phyloP scores from a whole-genome alignment of 1,140 invertebrate species.

The Aphaenogaster floridana region DNA sequence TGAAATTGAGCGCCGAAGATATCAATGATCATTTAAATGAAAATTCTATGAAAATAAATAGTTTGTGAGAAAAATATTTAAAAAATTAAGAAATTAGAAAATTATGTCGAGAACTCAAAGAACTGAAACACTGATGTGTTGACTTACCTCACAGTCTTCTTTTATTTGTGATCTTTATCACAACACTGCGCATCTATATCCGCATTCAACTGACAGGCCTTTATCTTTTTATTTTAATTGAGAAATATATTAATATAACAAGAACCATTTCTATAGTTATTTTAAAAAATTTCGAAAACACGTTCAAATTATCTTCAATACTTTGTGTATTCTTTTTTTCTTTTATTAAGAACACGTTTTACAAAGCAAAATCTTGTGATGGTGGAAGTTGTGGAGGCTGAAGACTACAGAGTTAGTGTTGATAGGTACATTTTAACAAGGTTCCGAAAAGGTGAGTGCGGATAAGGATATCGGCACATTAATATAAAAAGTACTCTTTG shows the following conservation, averaged over 20 bases:
- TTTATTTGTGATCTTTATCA: background rate
- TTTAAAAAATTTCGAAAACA: background rate
- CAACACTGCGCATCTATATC: background rate
- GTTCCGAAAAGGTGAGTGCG: conserved; percentile 69
- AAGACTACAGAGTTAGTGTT: conserved; percentile 71
- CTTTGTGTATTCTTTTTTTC: conserved; percentile 69
- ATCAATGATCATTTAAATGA: background rate
- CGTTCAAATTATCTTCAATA: conserved; percentile 66
- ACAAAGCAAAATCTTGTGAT: conserved; percentile 85
- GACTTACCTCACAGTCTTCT: background rate
- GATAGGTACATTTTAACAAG: conserved; percentile 69
- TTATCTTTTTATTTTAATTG: background rate
- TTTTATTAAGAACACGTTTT: conserved; percentile 87
- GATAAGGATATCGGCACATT: conserved; percentile 82
- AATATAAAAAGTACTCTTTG: conserved; percentile 86
- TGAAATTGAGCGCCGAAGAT: background rate
- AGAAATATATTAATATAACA: background rate
- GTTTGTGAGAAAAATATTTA: background rate
- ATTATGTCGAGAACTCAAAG: background rate
- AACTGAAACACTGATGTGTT: background rate
- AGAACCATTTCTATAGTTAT: background rate
- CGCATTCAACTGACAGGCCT: background rate
- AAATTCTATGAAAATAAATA: background rate
- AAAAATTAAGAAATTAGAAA: background rate
- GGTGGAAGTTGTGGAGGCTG: conserved; percentile 75